phyloP scores from a whole-genome alignment of 2,113 vertebrate genomes.

The Lycaon pictus region DNA sequence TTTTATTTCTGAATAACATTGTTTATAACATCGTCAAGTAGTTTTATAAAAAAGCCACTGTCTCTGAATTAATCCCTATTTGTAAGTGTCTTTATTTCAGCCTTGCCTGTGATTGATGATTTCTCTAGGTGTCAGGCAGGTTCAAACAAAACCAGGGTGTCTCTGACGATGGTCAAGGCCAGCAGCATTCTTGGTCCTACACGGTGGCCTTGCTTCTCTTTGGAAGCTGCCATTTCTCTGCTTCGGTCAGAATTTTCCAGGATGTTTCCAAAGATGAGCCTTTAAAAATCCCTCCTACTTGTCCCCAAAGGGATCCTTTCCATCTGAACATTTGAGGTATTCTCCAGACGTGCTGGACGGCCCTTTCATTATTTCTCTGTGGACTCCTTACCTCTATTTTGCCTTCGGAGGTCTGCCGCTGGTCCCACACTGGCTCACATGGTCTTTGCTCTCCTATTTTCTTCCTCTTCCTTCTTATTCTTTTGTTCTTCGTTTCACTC shows the following conservation, averaged over 20 bases:
- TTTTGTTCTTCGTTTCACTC: too few relatives aligned
- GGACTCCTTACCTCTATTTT: too few relatives aligned
- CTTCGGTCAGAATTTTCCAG: not conserved
- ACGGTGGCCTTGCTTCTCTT: accelerated
- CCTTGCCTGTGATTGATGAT: not conserved
- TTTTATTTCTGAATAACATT: not conserved
- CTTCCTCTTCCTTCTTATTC: not conserved
- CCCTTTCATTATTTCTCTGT: not conserved
- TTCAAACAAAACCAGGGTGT: accelerated
- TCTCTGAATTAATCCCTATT: not conserved
- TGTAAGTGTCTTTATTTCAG: not conserved
- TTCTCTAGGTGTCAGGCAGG: accelerated
- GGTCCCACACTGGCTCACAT: accelerated
- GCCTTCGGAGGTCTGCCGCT: not conserved
- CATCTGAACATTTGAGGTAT: accelerated
- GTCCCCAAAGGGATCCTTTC: not conserved
- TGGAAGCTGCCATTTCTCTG: not conserved
- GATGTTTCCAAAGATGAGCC: not conserved
- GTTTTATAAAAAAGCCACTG: not conserved
- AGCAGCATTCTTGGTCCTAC: not conserved
- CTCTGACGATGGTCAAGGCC: accelerated
- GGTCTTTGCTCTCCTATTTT: accelerated
- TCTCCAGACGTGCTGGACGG: too few relatives aligned
- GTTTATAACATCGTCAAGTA: not conserved
- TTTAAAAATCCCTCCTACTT: not conserved